Conservation (phyloP, 2,888 invertebrate species). For the Cinara cedri region DNA sequence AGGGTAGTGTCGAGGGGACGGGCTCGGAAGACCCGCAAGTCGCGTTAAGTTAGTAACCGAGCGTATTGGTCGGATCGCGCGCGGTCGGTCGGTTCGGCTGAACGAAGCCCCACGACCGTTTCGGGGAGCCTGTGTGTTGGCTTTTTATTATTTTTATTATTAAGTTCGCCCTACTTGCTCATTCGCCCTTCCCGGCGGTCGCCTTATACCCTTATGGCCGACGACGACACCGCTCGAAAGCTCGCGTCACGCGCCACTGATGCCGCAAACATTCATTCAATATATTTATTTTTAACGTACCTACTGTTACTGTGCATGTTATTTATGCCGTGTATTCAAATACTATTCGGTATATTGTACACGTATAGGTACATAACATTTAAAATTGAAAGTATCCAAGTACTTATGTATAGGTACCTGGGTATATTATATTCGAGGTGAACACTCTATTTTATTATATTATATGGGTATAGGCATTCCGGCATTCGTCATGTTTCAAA, state of each 20-base stretch:
- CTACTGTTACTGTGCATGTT: too few species aligned
- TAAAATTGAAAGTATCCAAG: too few species aligned
- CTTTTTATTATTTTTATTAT: slow-evolving; percentile 30
- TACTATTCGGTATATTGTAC: too few species aligned
- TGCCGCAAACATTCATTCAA: too few species aligned
- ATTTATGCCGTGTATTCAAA: too few species aligned
- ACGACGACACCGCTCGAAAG: slow-evolving; percentile 18
- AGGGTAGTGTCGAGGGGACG: slow-evolving; percentile 39
- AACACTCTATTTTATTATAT: too few species aligned
- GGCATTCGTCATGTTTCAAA: too few species aligned
- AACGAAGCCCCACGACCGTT: slow-evolving; percentile 47
- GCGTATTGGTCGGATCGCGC: slow-evolving; percentile 52
- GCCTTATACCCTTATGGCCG: not conserved
- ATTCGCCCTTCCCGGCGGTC: slow-evolving; percentile 10
- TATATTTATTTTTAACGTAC: too few species aligned
- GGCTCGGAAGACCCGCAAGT: slow-evolving; percentile 49
- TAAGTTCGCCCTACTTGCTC: slow-evolving; percentile 48
- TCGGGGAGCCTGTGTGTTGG: slow-evolving; percentile 49
- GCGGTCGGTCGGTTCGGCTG: slow-evolving; percentile 41
- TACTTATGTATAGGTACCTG: too few species aligned
- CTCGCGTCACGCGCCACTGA: slow-evolving; percentile 13
- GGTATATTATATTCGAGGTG: too few species aligned
- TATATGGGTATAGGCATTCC: too few species aligned
- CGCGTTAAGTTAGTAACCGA: slow-evolving; percentile 51
- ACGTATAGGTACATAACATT: too few species aligned